Evolutionary conservation across 2,113 vertebrate genomes (phyloP).

Genomic region (Syrmaticus mikado): DNA sequence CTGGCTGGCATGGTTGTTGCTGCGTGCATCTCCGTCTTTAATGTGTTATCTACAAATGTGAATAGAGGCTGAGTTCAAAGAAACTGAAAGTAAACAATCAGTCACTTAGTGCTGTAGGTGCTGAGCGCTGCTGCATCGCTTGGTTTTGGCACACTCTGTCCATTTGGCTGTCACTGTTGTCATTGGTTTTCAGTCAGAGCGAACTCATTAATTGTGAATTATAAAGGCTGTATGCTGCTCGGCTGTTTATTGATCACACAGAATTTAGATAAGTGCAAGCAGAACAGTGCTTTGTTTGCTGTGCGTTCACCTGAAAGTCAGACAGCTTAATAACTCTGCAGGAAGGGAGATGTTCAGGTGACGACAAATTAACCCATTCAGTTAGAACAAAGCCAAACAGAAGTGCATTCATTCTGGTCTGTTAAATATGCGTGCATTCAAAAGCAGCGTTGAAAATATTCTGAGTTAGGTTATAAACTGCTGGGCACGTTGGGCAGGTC

Average conservation of each 20-base stretch:
- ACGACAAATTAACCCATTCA: constrained; percentile 7
- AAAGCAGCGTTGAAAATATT: not conserved
- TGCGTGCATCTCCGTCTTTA: not conserved
- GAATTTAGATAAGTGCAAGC: constrained; percentile 19
- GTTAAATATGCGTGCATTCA: rapidly evolving
- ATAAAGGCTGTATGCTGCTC: not conserved
- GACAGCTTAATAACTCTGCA: not conserved
- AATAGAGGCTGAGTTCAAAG: not conserved
- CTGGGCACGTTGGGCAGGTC: not conserved
- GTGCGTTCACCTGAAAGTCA: constrained; percentile 1
- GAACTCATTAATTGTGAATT: not conserved
- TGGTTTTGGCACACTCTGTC: not conserved
- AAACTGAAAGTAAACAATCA: constrained; percentile 24
- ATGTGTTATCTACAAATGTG: not conserved
- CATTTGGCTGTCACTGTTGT: rapidly evolving
- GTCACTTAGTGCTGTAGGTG: not conserved
- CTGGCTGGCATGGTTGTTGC: not conserved
- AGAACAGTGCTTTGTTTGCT: constrained; percentile 2
- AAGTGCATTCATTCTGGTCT: not conserved
- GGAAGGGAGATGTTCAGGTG: not conserved
- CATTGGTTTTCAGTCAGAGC: not conserved
- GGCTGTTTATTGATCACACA: constrained; percentile 20
- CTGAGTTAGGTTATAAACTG: not conserved
- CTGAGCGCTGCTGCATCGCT: rapidly evolving
- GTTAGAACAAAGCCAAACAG: not conserved